Conservation (phyloP, 1,140 invertebrate genomes). For the Archegozetes longisetosus region DNA sequence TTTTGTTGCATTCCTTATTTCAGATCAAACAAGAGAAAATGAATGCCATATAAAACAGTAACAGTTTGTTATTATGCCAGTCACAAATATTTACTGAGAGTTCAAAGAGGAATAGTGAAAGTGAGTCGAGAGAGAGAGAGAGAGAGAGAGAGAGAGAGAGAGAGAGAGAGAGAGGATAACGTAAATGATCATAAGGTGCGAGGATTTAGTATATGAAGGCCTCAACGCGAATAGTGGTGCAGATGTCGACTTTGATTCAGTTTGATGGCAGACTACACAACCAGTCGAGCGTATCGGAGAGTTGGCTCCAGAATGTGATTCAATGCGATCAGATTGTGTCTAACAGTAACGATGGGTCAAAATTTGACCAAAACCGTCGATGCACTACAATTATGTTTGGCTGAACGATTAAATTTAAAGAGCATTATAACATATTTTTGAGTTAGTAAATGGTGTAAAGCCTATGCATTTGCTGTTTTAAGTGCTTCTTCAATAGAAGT, state of each 20-base stretch:
- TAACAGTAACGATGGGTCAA: not conserved
- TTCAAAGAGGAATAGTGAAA: no score
- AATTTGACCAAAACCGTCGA: no score
- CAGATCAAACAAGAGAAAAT: no score
- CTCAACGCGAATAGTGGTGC: not conserved
- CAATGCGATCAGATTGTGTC: not conserved
- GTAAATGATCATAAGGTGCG: not conserved
- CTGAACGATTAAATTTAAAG: no score
- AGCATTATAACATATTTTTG: no score
- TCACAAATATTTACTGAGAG: not conserved
- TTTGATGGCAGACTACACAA: not conserved
- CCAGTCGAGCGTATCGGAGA: not conserved
- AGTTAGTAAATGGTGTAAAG: no score
- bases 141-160: conserved; percentile 3
- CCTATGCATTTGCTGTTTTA: no score
- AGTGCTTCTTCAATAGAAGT: no score
- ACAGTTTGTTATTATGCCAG: not conserved
- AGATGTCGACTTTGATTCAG: not conserved
- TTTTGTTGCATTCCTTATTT: no score
- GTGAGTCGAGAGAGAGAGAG: not conserved
- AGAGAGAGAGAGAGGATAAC: not conserved
- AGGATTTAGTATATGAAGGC: not conserved
- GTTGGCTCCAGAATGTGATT: not conserved
- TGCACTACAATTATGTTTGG: no score
- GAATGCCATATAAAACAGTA: not conserved